A percentile compares a stretch with the other conserved stretches of the same genome.
Evolutionary conservation across 1,140 invertebrate species (phyloP).

Genomic region (Pemphigus obesinymphae): DNA sequence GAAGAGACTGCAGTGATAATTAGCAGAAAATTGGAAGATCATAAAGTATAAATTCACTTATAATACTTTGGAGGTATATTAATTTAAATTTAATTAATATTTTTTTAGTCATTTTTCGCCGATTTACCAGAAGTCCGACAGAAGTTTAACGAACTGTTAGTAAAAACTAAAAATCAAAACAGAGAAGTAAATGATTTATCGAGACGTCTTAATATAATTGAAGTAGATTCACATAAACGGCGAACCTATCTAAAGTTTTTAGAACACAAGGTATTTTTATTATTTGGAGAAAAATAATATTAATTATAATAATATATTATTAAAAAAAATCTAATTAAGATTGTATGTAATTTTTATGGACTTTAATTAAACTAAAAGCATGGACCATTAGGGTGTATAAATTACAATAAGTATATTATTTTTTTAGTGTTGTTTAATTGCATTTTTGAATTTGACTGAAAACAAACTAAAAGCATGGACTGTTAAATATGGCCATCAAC

Average conservation of each 20-base stretch:
- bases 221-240: conserved; percentile 63
- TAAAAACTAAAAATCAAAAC: conserved; percentile 28
- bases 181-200: conserved; percentile 20
- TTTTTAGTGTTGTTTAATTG: conserved; percentile 75
- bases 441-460: conserved; percentile 83
- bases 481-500: conserved; percentile 78
- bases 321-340: background rate
- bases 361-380: background rate
- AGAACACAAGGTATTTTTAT: conserved; percentile 67
- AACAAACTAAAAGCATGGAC: conserved; percentile 83
- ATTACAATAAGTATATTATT: conserved; percentile 1
- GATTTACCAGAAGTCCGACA: conserved; percentile 70
- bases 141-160: conserved; percentile 62
- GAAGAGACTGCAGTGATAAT: conserved; percentile 81
- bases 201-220: conserved; percentile 14
- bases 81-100: conserved; percentile 24
- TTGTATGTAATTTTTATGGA: background rate
- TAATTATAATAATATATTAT: background rate
- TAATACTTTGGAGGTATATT: background rate
- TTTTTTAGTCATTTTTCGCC: conserved; percentile 69
- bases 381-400: background rate
- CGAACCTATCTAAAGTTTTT: conserved; percentile 79
- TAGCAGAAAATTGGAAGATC: conserved; percentile 80
- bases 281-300: background rate
- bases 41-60: conserved; percentile 57